Evolutionary conservation across 2,888 invertebrate species (phyloP), one percentile per base, ranked within the genome.

Genomic region (Phrixothrix hirtus): DNA sequence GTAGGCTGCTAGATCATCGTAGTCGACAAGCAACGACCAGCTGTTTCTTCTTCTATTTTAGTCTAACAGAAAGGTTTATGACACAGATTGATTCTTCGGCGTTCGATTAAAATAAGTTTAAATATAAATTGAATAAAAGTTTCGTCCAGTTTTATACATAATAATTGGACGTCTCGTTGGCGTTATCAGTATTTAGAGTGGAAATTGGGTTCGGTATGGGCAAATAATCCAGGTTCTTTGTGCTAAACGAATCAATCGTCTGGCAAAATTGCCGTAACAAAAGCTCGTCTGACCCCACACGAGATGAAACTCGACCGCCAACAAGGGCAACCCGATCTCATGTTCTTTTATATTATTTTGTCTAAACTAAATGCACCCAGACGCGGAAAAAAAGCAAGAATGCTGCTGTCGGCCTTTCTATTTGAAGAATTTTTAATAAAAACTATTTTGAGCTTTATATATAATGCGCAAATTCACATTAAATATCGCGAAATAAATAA

Each of bases 251-350:
- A 56, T 57, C 60, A 57, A 59, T 57, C 56, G 63, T 50, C 57
- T 58, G 60, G 58, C 60, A 59, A 59, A 61, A 60, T 60, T 56
- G 59, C 56, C 43, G 63, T 59, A 63, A 63, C 62, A 60, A 64
- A 64, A 60, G 59, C 49, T 52, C 53, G 48, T 56, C 56, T 55
- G 58, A 57, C 58, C 58, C 55, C 62, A 60, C 61, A 60, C 60
- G 61, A 56, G 60, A 51, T 54, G 55, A 54, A 59, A 47, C 57
- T 54, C 55, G 59, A 57, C 54, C 59, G 54, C 58, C 53, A 56
- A 49, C 44, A 47, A 52, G 56, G 55, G 60, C 57, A 60, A 60
- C 55, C 44, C 60, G 57, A 63, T 61, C 61, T 53, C 52, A 51
- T 42, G 52, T 52, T 58, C 46, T 60, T 60, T 60, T 62, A 54